Conservation (phyloP, 1,140 invertebrate genomes). For the Drosophila takahashii region DNA sequence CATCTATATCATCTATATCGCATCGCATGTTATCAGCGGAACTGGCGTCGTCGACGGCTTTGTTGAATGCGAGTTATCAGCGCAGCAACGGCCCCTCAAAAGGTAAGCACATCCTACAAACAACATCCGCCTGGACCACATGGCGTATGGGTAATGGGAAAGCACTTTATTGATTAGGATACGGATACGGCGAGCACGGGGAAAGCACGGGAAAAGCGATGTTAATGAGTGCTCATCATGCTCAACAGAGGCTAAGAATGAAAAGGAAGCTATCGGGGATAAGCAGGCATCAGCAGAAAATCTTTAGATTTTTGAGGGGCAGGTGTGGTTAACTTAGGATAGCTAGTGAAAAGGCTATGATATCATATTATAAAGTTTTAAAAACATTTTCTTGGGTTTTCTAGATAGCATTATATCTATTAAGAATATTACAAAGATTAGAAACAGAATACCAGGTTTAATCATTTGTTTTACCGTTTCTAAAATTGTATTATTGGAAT, state of each 20-base stretch:
- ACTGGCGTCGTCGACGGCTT: slow-evolving; percentile 70
- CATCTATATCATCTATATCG: slow-evolving; percentile 39
- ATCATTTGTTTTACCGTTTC: too few species aligned
- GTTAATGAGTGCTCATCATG: slow-evolving; percentile 13
- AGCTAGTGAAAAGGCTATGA: not conserved
- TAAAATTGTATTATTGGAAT: too few species aligned
- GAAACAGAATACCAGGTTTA: too few species aligned
- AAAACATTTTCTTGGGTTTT: too few species aligned
- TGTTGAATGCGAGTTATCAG: slow-evolving; percentile 80
- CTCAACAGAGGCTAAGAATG: not conserved
- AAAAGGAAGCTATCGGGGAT: not conserved
- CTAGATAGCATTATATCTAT: too few species aligned
- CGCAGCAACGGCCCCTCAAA: slow-evolving; percentile 73
- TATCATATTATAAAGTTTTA: too few species aligned
- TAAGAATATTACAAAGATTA: too few species aligned
- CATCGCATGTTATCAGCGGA: slow-evolving; percentile 76
- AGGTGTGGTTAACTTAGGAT: not conserved
- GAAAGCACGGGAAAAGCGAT: slow-evolving; percentile 1
- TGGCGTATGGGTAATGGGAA: slow-evolving; percentile 28
- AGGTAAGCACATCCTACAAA: slow-evolving; percentile 50
- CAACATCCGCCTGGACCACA: slow-evolving; percentile 10
- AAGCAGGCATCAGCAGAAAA: not conserved
- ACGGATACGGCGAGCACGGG: not conserved
- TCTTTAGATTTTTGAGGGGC: too few species aligned
- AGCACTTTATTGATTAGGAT: slow-evolving; percentile 20